These are phyloP conservation scores for Herminia tarsipennalis DNA, from an alignment of 2,888 invertebrate species.

Conservation along the genomic window DNA sequence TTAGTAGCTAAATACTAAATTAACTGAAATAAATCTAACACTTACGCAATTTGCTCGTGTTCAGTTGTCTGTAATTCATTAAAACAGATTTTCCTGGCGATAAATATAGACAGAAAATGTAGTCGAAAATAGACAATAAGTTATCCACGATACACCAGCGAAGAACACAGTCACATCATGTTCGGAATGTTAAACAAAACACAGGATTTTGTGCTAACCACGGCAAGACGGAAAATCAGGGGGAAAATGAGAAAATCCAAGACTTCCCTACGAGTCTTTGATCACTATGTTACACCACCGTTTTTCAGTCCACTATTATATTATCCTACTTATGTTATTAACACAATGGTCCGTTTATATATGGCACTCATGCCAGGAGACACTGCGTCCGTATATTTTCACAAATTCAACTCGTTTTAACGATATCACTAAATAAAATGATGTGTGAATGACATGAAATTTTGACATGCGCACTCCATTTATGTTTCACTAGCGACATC, in stretches of 20 bases:
- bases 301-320: constrained; percentile 52
- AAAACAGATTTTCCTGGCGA: constrained; percentile 58
- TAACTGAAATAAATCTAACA: constrained; percentile 47
- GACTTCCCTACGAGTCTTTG: constrained; percentile 50
- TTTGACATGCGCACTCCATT: constrained; percentile 80
- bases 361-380: constrained; percentile 63
- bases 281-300: constrained; percentile 51
- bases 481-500: constrained; percentile 56
- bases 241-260: constrained; percentile 62
- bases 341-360: constrained; percentile 59
- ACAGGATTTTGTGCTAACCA: constrained; percentile 36
- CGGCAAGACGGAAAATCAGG: constrained; percentile 44
- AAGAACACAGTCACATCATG: constrained; percentile 62
- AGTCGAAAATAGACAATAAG: constrained; percentile 74
- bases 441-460: constrained; percentile 75
- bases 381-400: constrained; percentile 65
- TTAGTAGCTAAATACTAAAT: constrained; percentile 16
- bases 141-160: constrained; percentile 59
- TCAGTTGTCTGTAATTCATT: constrained; percentile 65
- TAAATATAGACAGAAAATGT: constrained; percentile 71
- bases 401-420: constrained; percentile 73
- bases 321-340: constrained; percentile 49
- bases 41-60: constrained; percentile 78
- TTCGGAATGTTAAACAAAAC: constrained; percentile 59
- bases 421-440: constrained; percentile 79